phyloP scores from a whole-genome alignment of 2,113 vertebrate species.

The Seriola dumerili region DNA sequence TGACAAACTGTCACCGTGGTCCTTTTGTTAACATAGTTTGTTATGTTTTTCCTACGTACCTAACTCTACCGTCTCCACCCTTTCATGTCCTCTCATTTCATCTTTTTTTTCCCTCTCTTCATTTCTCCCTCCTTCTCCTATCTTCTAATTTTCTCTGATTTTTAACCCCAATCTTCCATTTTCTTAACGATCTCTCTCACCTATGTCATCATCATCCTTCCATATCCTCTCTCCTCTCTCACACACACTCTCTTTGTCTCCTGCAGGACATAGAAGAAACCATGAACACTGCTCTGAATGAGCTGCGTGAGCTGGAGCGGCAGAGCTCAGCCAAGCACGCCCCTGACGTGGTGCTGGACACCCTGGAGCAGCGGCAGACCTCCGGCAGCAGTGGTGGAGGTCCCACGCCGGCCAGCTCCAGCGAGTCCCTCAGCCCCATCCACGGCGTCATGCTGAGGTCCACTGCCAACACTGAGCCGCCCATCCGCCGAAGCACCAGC shows the following conservation, averaged over 20 bases:
- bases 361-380: slow-evolving; percentile 90
- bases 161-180: not conserved
- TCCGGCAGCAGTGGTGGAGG: slow-evolving; percentile 81
- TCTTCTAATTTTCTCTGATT: not conserved
- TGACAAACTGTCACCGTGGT: slow-evolving; percentile 13
- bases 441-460: slow-evolving; percentile 87
- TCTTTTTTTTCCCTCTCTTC: not conserved
- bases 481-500: slow-evolving; percentile 93
- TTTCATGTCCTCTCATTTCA: slow-evolving; percentile 1
- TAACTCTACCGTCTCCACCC: not conserved
- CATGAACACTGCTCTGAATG: slow-evolving; percentile 97
- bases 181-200: not conserved
- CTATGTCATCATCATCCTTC: not conserved
- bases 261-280: slow-evolving; percentile 98
- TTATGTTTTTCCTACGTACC: slow-evolving; percentile 3
- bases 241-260: slow-evolving; percentile 8
- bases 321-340: slow-evolving; percentile 96
- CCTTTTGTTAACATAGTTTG: slow-evolving; percentile 27
- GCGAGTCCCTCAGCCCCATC: slow-evolving; percentile 91
- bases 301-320: slow-evolving; percentile 95
- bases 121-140: not conserved
- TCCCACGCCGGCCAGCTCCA: slow-evolving; percentile 87
- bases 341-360: slow-evolving; percentile 97
- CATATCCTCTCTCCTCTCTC: not conserved
- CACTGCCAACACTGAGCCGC: slow-evolving; percentile 84